These are phyloP conservation scores for Saiga tatarica DNA, from an alignment of 2,113 vertebrate genomes.

Conservation along the genomic window DNA sequence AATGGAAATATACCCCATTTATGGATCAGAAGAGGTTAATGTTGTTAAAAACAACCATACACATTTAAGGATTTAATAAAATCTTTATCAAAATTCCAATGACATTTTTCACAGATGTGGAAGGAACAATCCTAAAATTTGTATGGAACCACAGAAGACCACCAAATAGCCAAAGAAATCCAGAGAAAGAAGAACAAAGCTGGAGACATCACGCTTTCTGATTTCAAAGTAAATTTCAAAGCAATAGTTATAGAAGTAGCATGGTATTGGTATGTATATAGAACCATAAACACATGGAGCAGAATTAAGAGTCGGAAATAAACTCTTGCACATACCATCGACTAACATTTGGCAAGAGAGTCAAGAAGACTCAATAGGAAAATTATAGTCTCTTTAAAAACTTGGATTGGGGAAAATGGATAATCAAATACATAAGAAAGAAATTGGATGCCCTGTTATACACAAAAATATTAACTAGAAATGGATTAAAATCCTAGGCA, in stretches of 20 bases:
- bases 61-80: neutral
- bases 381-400: neutral
- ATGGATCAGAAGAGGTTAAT: neutral
- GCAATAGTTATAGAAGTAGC: neutral
- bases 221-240: neutral
- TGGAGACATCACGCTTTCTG: neutral
- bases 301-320: neutral
- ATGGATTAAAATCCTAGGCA: neutral
- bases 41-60: neutral
- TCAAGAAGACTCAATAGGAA: neutral
- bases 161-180: neutral
- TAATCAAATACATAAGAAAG: neutral
- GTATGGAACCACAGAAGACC: neutral
- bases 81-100: neutral
- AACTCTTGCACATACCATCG: neutral
- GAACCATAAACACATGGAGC: neutral
- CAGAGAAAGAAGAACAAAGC: neutral
- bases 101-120: neutral
- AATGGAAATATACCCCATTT: neutral
- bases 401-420: neutral
- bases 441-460: neutral
- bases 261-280: neutral
- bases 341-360: neutral
- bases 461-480: neutral
- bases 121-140: neutral